A percentile compares a stretch with the other conserved stretches of the same genome.
These are phyloP conservation scores for Actinernus sp. DNA, from an alignment of 92 coral and sea anemone species.

Conservation along the genomic window DNA sequence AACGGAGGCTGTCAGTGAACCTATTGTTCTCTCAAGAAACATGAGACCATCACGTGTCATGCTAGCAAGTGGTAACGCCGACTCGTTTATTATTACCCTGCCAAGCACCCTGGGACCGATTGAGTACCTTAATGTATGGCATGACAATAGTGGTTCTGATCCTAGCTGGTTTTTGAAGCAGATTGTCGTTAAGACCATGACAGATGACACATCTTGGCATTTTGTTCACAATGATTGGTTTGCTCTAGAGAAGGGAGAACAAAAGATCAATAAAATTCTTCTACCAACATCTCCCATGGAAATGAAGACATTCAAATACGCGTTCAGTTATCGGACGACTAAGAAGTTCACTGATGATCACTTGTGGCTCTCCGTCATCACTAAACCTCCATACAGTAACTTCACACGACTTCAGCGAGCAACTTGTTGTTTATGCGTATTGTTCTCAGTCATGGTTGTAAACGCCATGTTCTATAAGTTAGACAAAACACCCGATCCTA, in stretches of 20 bases:
- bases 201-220: slow-evolving; percentile 43
- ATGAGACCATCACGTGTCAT: slow-evolving; percentile 62
- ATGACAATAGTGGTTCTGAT: slow-evolving; percentile 73
- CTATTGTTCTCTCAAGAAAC: slow-evolving; percentile 58
- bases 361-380: slow-evolving; percentile 82
- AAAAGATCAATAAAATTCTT: slow-evolving; percentile 67
- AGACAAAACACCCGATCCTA: slow-evolving; percentile 58
- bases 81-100: slow-evolving; percentile 53
- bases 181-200: slow-evolving; percentile 31
- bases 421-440: slow-evolving; percentile 72
- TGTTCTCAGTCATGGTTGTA: slow-evolving; percentile 80
- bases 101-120: slow-evolving; percentile 62
- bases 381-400: slow-evolving; percentile 72
- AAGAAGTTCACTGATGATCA: slow-evolving; percentile 82
- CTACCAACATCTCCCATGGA: slow-evolving; percentile 52
- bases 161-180: slow-evolving; percentile 81
- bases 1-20: slow-evolving; percentile 74
- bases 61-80: slow-evolving; percentile 77
- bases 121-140: slow-evolving; percentile 67
- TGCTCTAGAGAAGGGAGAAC: slow-evolving; percentile 79
- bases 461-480: slow-evolving; percentile 81
- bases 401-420: slow-evolving; percentile 87
- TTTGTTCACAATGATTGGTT: slow-evolving; percentile 78
- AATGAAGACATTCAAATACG: slow-evolving; percentile 54
- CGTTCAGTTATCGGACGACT: slow-evolving; percentile 57